These are phyloP conservation scores for Lasioglossum lativentre DNA, from an alignment of 2,888 invertebrate species.

Conservation along the genomic window DNA sequence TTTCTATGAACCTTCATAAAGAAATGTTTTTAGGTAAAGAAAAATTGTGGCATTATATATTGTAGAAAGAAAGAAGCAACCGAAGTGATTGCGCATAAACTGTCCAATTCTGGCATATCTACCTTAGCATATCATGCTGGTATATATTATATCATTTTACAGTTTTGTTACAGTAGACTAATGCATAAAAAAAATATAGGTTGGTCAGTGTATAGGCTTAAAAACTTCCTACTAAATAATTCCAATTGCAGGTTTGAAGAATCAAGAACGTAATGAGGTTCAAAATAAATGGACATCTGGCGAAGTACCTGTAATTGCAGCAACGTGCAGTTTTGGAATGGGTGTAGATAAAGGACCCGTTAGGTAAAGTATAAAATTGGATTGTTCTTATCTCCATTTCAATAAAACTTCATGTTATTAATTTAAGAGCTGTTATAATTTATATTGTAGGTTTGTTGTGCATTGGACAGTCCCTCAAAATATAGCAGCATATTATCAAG, in stretches of 20 bases:
- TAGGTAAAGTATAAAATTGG: constrained; percentile 84
- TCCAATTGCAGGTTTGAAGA: constrained; percentile 87
- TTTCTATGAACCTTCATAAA: neutral
- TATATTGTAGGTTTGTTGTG: constrained; percentile 87
- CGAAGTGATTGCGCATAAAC: constrained; percentile 91
- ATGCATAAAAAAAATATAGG: neutral
- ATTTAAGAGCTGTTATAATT: constrained; percentile 17
- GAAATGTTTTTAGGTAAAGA: constrained; percentile 80
- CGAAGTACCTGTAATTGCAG: constrained; percentile 95
- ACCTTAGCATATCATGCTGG: constrained; percentile 96
- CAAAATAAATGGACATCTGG: constrained; percentile 98
- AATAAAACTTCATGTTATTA: neutral
- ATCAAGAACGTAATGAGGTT: constrained; percentile 89
- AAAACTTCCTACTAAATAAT: neutral
- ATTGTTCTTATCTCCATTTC: neutral
- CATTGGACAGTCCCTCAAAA: constrained; percentile 99
- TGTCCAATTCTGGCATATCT: constrained; percentile 90
- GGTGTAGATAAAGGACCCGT: constrained; percentile 99
- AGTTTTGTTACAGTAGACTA: neutral
- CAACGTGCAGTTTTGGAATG: constrained; percentile 99
- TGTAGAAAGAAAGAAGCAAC: constrained; percentile 97
- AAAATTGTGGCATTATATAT: constrained; percentile 95
- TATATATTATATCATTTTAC: constrained; percentile 77
- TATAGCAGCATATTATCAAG: constrained; percentile 98
- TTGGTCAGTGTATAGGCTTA: neutral